Percentiles rank a stretch among this genome's conserved stretches.
Evolutionary conservation across 2,113 vertebrate genomes (phyloP).

Genomic region (Larimichthys polyactis): DNA sequence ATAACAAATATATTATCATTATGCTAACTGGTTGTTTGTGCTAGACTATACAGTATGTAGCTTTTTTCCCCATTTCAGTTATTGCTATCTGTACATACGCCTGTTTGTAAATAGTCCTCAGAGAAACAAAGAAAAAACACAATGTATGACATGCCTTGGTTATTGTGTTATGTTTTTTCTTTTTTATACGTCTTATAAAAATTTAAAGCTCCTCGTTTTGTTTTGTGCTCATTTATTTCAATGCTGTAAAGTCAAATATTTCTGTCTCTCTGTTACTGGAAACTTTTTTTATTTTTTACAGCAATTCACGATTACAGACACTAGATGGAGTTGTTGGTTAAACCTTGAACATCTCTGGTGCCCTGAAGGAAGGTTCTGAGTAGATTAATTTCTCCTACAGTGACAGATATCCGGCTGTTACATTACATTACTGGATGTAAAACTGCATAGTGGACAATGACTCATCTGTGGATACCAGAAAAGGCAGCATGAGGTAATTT

Average conservation of each 20-base stretch:
- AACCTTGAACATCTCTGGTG: neutral
- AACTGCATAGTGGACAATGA: neutral
- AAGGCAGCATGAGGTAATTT: neutral
- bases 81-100: conserved; percentile 76
- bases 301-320: conserved; percentile 21
- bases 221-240: conserved; percentile 39
- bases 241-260: neutral
- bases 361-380: neutral
- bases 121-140: conserved; percentile 77
- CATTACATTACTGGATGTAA: neutral
- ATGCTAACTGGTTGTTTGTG: conserved; percentile 76
- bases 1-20: conserved; percentile 78
- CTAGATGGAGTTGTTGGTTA: conserved; percentile 46
- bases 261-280: neutral
- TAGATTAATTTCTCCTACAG: neutral
- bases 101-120: conserved; percentile 81
- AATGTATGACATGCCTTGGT: conserved; percentile 78
- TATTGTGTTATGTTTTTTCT: conserved; percentile 75
- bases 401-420: neutral
- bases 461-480: neutral
- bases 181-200: conserved; percentile 82
- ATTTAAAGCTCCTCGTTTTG: conserved; percentile 57
- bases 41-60: conserved; percentile 66
- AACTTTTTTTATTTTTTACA: neutral
- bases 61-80: conserved; percentile 67